phyloP scores from a whole-genome alignment of 2,797 vertebrate species.

The Enteromius treurensis region DNA sequence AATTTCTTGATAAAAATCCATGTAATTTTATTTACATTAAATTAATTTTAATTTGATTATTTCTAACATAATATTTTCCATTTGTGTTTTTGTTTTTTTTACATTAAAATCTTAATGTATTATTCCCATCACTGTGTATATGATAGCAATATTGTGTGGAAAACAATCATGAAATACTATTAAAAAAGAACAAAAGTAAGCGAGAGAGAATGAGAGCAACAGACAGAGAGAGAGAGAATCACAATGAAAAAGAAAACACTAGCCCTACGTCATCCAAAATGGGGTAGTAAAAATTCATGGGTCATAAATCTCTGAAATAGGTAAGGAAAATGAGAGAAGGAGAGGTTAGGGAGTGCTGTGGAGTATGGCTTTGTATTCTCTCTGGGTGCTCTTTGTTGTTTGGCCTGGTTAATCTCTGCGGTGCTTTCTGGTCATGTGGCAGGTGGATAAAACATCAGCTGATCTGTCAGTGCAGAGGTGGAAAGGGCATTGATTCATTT shows the following conservation, averaged over 20 bases:
- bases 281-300: conserved; percentile 39
- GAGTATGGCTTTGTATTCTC: conserved; percentile 22
- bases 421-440: conserved; percentile 29
- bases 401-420: conserved; percentile 46
- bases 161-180: conserved; percentile 1
- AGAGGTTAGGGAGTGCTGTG: conserved; percentile 15
- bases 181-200: background rate
- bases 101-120: background rate
- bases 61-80: background rate
- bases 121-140: background rate
- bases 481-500: conserved; percentile 41
- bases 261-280: conserved; percentile 38
- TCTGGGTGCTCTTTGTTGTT: conserved; percentile 27
- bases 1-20: background rate
- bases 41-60: background rate
- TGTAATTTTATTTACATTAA: background rate
- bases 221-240: conserved; percentile 1
- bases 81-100: background rate
- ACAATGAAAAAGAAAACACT: conserved; percentile 33
- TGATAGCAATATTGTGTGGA: conserved; percentile 8
- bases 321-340: conserved; percentile 35
- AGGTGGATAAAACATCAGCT: conserved; percentile 43
- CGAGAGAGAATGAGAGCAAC: background rate
- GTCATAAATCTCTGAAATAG: conserved; percentile 55
- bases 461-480: conserved; percentile 42